Percentiles rank a stretch among this genome's conserved stretches.
Evolutionary conservation across 2,113 vertebrate genomes (phyloP).

Genomic region (Paraplagusia blochii): DNA sequence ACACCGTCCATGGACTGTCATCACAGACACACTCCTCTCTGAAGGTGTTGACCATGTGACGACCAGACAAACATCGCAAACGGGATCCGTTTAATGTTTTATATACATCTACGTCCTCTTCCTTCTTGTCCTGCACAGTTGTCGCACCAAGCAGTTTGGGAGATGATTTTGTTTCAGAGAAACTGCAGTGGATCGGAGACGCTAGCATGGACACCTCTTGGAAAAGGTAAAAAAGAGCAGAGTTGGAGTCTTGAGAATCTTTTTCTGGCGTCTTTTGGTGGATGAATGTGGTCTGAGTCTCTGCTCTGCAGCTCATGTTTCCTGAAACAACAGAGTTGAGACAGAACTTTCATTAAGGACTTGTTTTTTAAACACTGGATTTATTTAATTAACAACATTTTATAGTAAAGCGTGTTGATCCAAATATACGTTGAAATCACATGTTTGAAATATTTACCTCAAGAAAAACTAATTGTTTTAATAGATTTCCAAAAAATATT

Average conservation of each 20-base stretch:
- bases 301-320: conserved; percentile 59
- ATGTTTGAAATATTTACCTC: too few relatives aligned
- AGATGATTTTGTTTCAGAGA: conserved; percentile 16
- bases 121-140: background rate
- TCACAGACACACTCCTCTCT: conserved; percentile 14
- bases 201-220: conserved; percentile 75
- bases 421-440: too few relatives aligned
- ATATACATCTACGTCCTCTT: background rate
- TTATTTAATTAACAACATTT: too few relatives aligned
- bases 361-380: too few relatives aligned
- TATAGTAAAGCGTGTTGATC: too few relatives aligned
- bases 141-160: conserved; percentile 9
- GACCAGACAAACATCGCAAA: conserved; percentile 7
- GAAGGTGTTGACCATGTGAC: conserved; percentile 2
- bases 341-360: too few relatives aligned
- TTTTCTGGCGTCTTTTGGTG: conserved; percentile 39
- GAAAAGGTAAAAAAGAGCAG: conserved; percentile 72
- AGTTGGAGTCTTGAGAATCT: conserved; percentile 49
- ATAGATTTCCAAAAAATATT: too few relatives aligned
- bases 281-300: conserved; percentile 23
- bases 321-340: conserved; percentile 25
- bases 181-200: conserved; percentile 38
- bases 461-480: too few relatives aligned
- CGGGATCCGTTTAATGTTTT: conserved; percentile 1
- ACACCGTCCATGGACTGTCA: conserved; percentile 66